phyloP scores from a whole-genome alignment of 2,113 vertebrate species.

The Psittacara wagleri region DNA sequence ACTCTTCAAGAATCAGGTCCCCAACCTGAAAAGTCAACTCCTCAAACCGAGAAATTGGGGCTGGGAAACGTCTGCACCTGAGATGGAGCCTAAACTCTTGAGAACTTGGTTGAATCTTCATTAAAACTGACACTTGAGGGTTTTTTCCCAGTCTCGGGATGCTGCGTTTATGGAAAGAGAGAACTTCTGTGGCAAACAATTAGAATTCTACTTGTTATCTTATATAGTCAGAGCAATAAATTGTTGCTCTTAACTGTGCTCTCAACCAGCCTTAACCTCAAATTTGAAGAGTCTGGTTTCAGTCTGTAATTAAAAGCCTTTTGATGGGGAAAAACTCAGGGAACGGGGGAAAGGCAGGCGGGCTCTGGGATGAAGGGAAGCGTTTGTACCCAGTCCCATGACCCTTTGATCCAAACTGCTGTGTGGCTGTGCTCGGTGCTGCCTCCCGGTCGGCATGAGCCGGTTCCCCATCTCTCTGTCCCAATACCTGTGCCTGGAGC shows the following conservation, averaged over 20 bases:
- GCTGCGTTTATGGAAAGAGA: neutral
- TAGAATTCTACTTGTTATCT: neutral
- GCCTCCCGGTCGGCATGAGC: accelerated
- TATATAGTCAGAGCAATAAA: neutral
- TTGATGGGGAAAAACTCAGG: neutral
- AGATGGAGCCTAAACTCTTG: neutral
- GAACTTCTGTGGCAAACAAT: neutral
- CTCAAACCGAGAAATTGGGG: neutral
- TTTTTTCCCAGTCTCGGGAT: neutral
- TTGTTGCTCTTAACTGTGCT: neutral
- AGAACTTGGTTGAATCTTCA: neutral
- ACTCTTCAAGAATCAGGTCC: neutral
- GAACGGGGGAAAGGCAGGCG: neutral
- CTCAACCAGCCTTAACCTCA: neutral
- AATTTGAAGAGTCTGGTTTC: neutral
- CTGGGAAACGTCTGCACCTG: neutral
- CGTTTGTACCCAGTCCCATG: accelerated
- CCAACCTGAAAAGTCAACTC: neutral
- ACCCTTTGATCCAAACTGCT: neutral
- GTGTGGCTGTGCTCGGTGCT: accelerated
- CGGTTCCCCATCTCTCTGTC: accelerated
- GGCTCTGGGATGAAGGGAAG: neutral
- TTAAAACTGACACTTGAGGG: neutral
- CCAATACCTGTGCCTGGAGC: neutral
- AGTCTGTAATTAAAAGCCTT: slow-evolving; percentile 35